Evolutionary conservation across 2,888 invertebrate species (phyloP).

Genomic region (Cosmopolites sordidus): DNA sequence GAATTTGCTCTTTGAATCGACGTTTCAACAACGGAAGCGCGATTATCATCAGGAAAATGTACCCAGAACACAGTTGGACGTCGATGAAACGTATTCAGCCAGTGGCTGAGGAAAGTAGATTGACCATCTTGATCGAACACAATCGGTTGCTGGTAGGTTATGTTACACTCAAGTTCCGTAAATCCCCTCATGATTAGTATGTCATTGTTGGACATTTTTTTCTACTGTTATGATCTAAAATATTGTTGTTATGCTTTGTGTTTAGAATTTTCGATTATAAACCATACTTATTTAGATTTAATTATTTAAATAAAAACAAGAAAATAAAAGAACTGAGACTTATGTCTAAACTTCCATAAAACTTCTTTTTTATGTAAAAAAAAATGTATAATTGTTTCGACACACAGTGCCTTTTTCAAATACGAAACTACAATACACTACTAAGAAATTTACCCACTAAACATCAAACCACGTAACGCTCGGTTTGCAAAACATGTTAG

Average conservation of each 20-base stretch:
- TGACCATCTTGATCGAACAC: constrained; percentile 13
- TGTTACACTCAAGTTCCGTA: constrained; percentile 1
- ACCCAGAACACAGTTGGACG: constrained; percentile 45
- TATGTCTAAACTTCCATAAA: no score
- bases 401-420: no score
- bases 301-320: no score
- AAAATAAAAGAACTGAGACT: no score
- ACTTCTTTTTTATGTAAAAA: no score
- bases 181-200: neutral
- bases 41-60: constrained; percentile 40
- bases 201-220: constrained; percentile 1
- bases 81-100: constrained; percentile 44
- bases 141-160: constrained; percentile 9
- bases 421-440: no score
- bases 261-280: neutral
- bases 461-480: no score
- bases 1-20: constrained; percentile 36
- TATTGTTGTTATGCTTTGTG: neutral
- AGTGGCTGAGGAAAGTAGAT: constrained; percentile 38
- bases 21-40: constrained; percentile 24
- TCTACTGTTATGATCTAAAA: neutral
- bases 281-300: no score
- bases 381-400: no score
- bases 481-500: no score
- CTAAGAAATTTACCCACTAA: no score